Conservation (phyloP, 2,888 invertebrate genomes). For the Dendrolimus houi region DNA sequence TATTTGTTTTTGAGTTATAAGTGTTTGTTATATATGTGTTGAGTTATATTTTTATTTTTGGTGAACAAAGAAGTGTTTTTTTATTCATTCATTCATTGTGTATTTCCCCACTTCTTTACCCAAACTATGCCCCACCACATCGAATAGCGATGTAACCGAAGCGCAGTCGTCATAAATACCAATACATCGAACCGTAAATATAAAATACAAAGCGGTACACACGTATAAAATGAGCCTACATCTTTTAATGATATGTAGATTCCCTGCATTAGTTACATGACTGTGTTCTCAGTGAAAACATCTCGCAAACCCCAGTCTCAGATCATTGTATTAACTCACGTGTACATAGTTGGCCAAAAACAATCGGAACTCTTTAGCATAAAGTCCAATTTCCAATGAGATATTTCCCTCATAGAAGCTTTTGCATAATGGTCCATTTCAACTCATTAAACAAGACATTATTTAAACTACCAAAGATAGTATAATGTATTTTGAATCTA, state of each 20-base stretch:
- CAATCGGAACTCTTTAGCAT: slow-evolving; percentile 1
- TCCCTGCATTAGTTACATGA: slow-evolving; percentile 74
- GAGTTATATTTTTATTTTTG: no score
- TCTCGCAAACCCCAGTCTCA: slow-evolving; percentile 45
- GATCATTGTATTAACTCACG: slow-evolving; percentile 16
- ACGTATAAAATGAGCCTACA: slow-evolving; percentile 68
- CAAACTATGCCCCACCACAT: slow-evolving; percentile 27
- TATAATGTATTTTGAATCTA: neutral
- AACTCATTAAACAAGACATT: slow-evolving; percentile 75
- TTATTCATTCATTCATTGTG: no score
- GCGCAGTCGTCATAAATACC: slow-evolving; percentile 65
- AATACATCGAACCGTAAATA: slow-evolving; percentile 62
- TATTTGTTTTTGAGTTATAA: no score
- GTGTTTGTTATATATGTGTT: no score
- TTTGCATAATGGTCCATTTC: slow-evolving; percentile 27
- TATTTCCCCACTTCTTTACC: no score
- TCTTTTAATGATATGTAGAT: slow-evolving; percentile 77
- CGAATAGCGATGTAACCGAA: slow-evolving; percentile 39
- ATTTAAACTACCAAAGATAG: slow-evolving; percentile 43
- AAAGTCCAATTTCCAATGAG: slow-evolving; percentile 14
- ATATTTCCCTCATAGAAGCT: slow-evolving; percentile 16
- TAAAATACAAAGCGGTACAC: slow-evolving; percentile 71
- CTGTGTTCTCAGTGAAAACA: slow-evolving; percentile 73
- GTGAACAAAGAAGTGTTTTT: no score
- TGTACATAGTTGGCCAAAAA: slow-evolving; percentile 20